Percentiles rank a stretch among this genome's conserved stretches.
These are phyloP conservation scores for Speoplatyrhinus poulsoni DNA, from an alignment of 2,113 vertebrate genomes.

Conservation along the genomic window DNA sequence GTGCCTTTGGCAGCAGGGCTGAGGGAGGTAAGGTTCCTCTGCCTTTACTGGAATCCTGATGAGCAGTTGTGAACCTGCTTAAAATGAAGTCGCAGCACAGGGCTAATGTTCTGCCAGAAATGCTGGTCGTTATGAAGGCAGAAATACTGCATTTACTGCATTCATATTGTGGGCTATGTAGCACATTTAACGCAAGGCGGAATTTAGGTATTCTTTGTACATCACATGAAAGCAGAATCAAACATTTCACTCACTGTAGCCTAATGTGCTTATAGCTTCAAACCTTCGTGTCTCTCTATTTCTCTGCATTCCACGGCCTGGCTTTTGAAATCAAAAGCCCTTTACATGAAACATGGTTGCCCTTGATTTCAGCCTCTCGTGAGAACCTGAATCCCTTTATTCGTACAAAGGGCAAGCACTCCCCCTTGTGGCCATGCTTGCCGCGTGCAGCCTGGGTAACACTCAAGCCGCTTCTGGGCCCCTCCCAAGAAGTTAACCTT, in stretches of 20 bases:
- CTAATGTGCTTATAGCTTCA: not conserved
- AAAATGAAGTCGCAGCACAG: conserved; percentile 61
- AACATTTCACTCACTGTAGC: too few species aligned
- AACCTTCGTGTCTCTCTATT: conserved; percentile 18
- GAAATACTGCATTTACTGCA: not conserved
- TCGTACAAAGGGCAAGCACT: conserved; percentile 70
- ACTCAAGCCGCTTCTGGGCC: conserved; percentile 72
- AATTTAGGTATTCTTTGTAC: too few species aligned
- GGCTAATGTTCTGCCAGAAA: conserved; percentile 55
- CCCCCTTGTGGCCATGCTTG: conserved; percentile 72
- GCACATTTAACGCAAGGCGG: not conserved
- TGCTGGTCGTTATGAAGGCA: conserved; percentile 40
- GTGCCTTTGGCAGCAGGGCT: conserved; percentile 72
- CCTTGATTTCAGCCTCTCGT: conserved; percentile 45
- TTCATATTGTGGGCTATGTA: not conserved
- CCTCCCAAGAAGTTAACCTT: conserved; percentile 79
- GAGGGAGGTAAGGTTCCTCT: conserved; percentile 58
- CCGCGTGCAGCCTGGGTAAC: conserved; percentile 58
- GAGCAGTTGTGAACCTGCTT: conserved; percentile 51
- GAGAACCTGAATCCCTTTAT: conserved; percentile 23
- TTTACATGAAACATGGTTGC: conserved; percentile 55
- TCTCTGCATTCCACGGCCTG: conserved; percentile 33
- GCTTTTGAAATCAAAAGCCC: conserved; percentile 29
- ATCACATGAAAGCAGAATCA: too few species aligned
- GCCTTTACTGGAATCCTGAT: conserved; percentile 68